Percentiles rank a stretch among this genome's conserved stretches.
These are phyloP conservation scores for Chaenodraco wilsoni DNA, from an alignment of 2,797 vertebrate species.

Conservation along the genomic window DNA sequence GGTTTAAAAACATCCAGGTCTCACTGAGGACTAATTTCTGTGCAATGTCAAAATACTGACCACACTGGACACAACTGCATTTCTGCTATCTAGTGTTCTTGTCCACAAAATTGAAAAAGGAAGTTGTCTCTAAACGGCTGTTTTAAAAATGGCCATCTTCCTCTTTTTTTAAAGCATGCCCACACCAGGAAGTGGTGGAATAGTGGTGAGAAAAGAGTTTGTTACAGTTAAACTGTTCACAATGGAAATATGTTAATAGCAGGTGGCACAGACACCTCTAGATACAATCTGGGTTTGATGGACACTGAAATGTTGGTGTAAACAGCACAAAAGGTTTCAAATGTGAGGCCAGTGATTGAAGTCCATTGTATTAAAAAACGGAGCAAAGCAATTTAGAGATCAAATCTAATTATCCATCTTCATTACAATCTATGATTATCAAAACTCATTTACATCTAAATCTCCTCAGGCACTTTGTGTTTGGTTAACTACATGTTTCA, in stretches of 20 bases:
- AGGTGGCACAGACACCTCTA: neutral
- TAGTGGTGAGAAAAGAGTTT: neutral
- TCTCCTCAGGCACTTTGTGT: constrained; percentile 22
- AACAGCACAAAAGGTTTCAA: constrained; percentile 15
- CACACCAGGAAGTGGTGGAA: neutral
- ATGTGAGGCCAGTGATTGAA: neutral
- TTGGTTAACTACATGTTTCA: constrained; percentile 38
- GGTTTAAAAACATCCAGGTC: neutral
- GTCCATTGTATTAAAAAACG: constrained; percentile 3
- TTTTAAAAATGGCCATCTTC: neutral
- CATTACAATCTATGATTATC: constrained; percentile 27
- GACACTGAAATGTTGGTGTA: constrained; percentile 5
- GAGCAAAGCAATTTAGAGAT: constrained; percentile 19
- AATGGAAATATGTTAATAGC: constrained; percentile 15
- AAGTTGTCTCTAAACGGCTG: neutral
- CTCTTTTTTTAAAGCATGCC: neutral
- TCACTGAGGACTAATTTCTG: neutral
- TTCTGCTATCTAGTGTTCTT: neutral
- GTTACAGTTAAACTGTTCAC: constrained; percentile 5
- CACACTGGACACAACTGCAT: neutral
- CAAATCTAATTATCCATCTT: constrained; percentile 27
- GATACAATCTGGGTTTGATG: constrained; percentile 7
- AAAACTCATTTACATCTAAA: constrained; percentile 38
- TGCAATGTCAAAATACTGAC: neutral
- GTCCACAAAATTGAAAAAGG: neutral